Conservation (phyloP, 2,888 invertebrate species). For the Lymantria dispar region DNA sequence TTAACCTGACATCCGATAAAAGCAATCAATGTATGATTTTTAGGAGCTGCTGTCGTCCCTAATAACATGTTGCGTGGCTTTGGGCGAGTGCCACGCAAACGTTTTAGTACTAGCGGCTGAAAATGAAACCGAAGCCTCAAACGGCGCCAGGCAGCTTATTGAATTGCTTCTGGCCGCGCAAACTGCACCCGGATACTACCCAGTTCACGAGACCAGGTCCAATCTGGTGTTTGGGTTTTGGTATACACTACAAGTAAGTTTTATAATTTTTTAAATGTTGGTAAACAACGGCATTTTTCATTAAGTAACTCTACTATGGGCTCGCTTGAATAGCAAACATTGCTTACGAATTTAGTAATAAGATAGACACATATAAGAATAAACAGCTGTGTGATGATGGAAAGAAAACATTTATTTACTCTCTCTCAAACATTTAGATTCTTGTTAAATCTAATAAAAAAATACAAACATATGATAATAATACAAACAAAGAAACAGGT, state of each 20-base stretch:
- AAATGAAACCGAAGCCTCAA: slow-evolving; percentile 20
- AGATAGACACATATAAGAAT: too few relatives aligned
- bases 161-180: slow-evolving; percentile 90
- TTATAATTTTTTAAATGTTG: too few relatives aligned
- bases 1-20: not conserved
- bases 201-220: slow-evolving; percentile 93
- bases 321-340: too few relatives aligned
- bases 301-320: too few relatives aligned
- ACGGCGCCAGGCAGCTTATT: slow-evolving; percentile 79
- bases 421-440: too few relatives aligned
- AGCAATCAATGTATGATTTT: not conserved
- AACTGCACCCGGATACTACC: slow-evolving; percentile 90
- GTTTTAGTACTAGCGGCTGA: slow-evolving; percentile 61
- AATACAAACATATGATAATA: too few relatives aligned
- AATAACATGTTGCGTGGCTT: slow-evolving; percentile 85
- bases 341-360: too few relatives aligned
- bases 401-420: too few relatives aligned
- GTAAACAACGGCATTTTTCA: too few relatives aligned
- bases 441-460: too few relatives aligned
- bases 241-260: slow-evolving; percentile 91
- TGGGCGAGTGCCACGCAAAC: slow-evolving; percentile 87
- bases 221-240: slow-evolving; percentile 94
- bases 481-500: too few relatives aligned
- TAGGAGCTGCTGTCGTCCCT: slow-evolving; percentile 87
- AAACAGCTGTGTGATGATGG: too few relatives aligned